Evolutionary conservation across 2,797 vertebrate species (phyloP).

Genomic region (Falco concolor): DNA sequence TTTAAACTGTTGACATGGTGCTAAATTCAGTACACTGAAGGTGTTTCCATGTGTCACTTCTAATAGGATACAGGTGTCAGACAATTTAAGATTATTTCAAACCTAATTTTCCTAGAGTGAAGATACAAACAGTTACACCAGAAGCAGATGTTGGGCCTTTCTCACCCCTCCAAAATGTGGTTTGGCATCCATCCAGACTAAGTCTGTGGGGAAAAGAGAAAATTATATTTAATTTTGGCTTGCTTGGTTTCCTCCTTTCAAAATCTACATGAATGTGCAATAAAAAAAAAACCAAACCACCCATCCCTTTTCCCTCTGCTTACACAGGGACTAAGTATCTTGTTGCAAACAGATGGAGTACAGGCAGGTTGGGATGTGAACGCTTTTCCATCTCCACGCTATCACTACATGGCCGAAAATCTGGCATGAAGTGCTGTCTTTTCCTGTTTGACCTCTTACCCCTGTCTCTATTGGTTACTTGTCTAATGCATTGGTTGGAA

Average conservation of each 20-base stretch:
- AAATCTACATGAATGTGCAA: constrained; percentile 2
- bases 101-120: constrained; percentile 63
- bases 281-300: neutral
- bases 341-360: constrained; percentile 13
- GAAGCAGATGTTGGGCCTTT: constrained; percentile 66
- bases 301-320: neutral
- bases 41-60: constrained; percentile 67
- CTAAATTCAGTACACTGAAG: constrained; percentile 51
- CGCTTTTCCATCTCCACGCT: neutral
- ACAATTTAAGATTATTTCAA: constrained; percentile 66
- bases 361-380: neutral
- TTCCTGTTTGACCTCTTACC: neutral
- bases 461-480: neutral
- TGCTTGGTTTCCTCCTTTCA: constrained; percentile 46
- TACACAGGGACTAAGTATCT: neutral
- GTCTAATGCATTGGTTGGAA: neutral
- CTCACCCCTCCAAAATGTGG: constrained; percentile 41
- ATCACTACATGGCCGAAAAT: neutral
- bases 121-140: constrained; percentile 60
- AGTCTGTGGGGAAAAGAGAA: constrained; percentile 36
- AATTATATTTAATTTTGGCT: constrained; percentile 66
- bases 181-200: constrained; percentile 36
- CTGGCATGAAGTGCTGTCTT: neutral
- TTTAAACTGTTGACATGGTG: constrained; percentile 59
- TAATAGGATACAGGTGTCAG: constrained; percentile 71